Base-by-base conservation (phyloP, 1,140 invertebrate genomes). In the Papilio aristodemus region DNA sequence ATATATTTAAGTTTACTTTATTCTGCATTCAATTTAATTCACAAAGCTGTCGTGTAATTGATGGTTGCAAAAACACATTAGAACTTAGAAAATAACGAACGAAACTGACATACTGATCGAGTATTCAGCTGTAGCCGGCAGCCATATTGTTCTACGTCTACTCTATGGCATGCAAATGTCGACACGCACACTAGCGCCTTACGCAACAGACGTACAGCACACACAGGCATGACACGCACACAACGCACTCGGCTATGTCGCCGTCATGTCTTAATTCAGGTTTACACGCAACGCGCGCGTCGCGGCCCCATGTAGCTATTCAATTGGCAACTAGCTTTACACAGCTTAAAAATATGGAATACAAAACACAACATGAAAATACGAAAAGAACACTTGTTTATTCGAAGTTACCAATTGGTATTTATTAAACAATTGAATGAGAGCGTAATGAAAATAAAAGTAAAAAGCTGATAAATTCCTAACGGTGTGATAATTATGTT, bases 101-200 rank as follows among this genome's bases (percentile, higher is more conserved):
- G 50, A 68, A 76, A 76, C 73, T 86, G 78, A 84, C 80, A 87
- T 79, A 84, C 79, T 84, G 83, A 82, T 87, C 81, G 78, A 79
- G 72, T 80, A 85, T 85, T 83, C 77, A 76, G 76, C 72, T 69
- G 69, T 71, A 70, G 69, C 32, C 73, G 68, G 69, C 75, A 75
- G 76, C 74, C 77, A 80, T 83, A 75, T 78, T 78, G 78, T 66
- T 77, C 75, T 77, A 84, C 79, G 80, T 75, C 70, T n/a, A n/a
- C n/a, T n/a, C n/a, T 73, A 76, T 50, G 69, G 77, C 76, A 83
- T 85, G 81, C 78, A 81, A 83, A 84, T 83, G 71, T 75, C 13
- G 54, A 54, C 60, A 67, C 69, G 76, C 74, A 74, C 74, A 77
- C 70, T n/a, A 54, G 64, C 25, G 58, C 19, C 54, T 62, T 66